Evolutionary conservation across 2,113 vertebrate genomes (phyloP), one percentile per base, ranked within the genome.

Genomic region (Echinops telfairi): DNA sequence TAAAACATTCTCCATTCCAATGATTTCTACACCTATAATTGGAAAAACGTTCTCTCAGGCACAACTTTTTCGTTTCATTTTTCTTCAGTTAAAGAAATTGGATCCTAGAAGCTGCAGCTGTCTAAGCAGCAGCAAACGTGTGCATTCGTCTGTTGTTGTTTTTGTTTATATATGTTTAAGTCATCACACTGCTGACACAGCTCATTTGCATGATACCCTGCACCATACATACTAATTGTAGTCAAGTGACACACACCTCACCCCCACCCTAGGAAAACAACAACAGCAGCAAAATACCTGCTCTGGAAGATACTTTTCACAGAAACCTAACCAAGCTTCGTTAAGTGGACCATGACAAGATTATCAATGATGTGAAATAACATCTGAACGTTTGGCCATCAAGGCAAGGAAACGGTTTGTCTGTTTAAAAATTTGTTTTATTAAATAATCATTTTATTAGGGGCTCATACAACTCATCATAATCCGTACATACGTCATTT

Each of bases 121-220:
- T 98, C 97, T 96, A 98, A 98, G 98, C 97, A 98, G 98, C 98
- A 98, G 98, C 98, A 97, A 97, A 93, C 97, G 97, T 98, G 98
- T 98, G 98, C 98, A 98, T 98, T 95, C 60, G n/a, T 96, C 77
- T 79, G 66, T 90, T 79, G 66, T 90, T 53, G 47, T 86, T 86
- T 91, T 96, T 90, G 78, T 95, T 98, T 98, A 98, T 98, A 98
- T 98, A 98, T 92, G 94, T 97, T 98, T 98, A 98, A 98, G 96
- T 98, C 97, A 98, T 97, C 98, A 98, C 97, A 98, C 97, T 97
- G 98, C 98, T 98, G 98, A 98, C 98, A 98, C 22, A 98, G 97
- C 97, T 98, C 95, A 97, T 98, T 98, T 98, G 97, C 98, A 97
- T 97, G 98, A 97, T 98, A 98, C 98, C 98, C 98, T 98, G 98